Evolutionary conservation across 2,113 vertebrate genomes (phyloP), one percentile per base, ranked within the genome.

Genomic region (Seriola rivoliana): DNA sequence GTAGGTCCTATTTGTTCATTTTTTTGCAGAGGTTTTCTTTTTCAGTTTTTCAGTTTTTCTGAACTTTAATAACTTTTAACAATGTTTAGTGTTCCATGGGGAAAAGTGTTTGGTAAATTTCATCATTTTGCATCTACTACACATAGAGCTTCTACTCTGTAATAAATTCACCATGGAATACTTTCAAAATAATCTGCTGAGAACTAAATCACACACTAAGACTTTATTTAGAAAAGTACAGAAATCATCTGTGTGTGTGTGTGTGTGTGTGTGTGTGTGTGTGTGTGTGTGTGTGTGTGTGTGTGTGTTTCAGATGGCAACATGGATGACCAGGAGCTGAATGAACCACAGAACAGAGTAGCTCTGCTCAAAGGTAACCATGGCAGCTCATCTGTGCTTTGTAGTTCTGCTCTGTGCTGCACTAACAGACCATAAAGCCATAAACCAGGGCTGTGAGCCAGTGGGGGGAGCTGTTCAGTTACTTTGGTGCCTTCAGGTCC

Each of bases 291-390:
- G 8, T 42, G 40, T 42, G 10, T 63, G 40, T 5, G 1, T 54
- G 44, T 66, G 19, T 70, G 17, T 78, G 72, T 88, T 83, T 80
- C 75, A 99, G 98, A 99, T 81, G 97, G 97, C 71, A 98, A 99
- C 90, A 99, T 99, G 98, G 98, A 99, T 89, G 97, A 99, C 50
- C 97, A 98, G 92, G 98, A 99, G 77, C 92, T 99, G 88, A 98
- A 97, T 36, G 97, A 99, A 89, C 96, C 97, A 16, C 95, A 97
- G 93, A 97, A 97, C 95, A 96, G 97, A 95, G 96, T 97, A 63
- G 94, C 97, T 68, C 94, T 97, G 88, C 95, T 99, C 72, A 98
- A 98, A 99, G 98, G 98, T 99, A 96, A 90, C 71, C 32, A 60
- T 57, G 50, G 44, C 68, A 46, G 42, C 75, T 23, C 1, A 4